Percentiles rank a stretch among this genome's conserved stretches.
Evolutionary conservation across 1,140 invertebrate genomes (phyloP).

Genomic region (Drosophila rhopaloa): DNA sequence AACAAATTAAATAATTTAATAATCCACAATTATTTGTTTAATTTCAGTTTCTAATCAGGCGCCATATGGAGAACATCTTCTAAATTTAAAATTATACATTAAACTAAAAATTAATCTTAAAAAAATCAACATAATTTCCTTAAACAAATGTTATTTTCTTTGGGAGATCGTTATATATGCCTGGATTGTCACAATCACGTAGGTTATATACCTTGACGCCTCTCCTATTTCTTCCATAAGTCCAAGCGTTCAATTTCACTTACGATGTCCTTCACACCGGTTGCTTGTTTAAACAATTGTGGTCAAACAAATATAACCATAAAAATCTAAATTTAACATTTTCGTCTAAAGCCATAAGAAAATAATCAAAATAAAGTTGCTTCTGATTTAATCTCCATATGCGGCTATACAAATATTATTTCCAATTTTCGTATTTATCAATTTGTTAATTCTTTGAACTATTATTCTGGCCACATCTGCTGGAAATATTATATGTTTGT

Average conservation of each 20-base stretch:
- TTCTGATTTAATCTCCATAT: too few relatives aligned
- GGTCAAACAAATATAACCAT: not conserved
- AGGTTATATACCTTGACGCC: constrained; percentile 23
- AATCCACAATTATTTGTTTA: not conserved
- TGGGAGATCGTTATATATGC: not conserved
- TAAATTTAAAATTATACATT: too few relatives aligned
- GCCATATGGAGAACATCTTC: too few relatives aligned
- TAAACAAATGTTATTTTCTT: too few relatives aligned
- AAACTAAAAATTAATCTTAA: not conserved
- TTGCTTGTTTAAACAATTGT: constrained; percentile 17
- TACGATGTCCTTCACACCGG: constrained; percentile 72
- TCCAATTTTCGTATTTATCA: too few relatives aligned
- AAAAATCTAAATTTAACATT: not conserved
- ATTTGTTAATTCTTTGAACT: not conserved
- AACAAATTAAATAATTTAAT: not conserved
- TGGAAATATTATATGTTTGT: not conserved
- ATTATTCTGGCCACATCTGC: not conserved
- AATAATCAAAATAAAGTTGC: too few relatives aligned
- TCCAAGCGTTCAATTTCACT: constrained; percentile 69
- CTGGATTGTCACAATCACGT: constrained; percentile 15
- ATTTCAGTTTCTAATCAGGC: not conserved
- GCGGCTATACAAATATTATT: too few relatives aligned
- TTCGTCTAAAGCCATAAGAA: too few relatives aligned
- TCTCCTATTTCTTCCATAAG: constrained; percentile 16
- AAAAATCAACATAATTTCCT: too few relatives aligned